Evolutionary conservation across 2,888 invertebrate species (phyloP).

Genomic region (Idaea aversata): DNA sequence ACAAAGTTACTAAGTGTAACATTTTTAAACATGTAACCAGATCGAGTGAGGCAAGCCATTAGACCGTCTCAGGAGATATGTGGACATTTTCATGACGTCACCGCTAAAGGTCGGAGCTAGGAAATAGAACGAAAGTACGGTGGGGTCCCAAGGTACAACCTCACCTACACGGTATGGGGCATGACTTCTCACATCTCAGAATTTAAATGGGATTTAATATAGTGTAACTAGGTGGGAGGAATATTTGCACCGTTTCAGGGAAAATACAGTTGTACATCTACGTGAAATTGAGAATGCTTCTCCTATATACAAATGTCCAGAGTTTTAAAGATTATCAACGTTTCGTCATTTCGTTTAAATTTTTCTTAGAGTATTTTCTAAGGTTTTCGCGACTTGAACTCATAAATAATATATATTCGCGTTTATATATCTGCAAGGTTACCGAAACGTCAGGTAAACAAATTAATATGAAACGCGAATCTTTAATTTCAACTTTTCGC

Average conservation of each 20-base stretch:
- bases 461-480: no score
- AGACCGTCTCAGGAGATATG: conserved; percentile 1
- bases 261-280: neutral
- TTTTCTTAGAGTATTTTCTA: no score
- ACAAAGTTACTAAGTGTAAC: neutral
- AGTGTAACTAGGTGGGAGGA: conserved; percentile 13
- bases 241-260: neutral
- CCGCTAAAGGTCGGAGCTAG: conserved; percentile 18
- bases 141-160: conserved; percentile 42
- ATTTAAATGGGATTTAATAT: conserved; percentile 41
- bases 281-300: no score
- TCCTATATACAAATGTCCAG: no score
- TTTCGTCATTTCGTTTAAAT: no score
- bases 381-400: no score
- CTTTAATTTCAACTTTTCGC: no score
- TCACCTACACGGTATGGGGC: conserved; percentile 20
- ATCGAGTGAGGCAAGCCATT: conserved; percentile 1
- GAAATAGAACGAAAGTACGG: conserved; percentile 32
- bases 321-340: no score
- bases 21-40: conserved; percentile 2
- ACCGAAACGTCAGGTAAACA: no score
- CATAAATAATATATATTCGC: no score
- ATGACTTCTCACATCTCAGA: conserved; percentile 42
- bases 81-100: conserved; percentile 21
- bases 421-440: no score